A percentile compares a stretch with the other conserved stretches of the same genome.
phyloP scores from a whole-genome alignment of 2,888 invertebrate genomes.

The Leucophenga maculata region DNA sequence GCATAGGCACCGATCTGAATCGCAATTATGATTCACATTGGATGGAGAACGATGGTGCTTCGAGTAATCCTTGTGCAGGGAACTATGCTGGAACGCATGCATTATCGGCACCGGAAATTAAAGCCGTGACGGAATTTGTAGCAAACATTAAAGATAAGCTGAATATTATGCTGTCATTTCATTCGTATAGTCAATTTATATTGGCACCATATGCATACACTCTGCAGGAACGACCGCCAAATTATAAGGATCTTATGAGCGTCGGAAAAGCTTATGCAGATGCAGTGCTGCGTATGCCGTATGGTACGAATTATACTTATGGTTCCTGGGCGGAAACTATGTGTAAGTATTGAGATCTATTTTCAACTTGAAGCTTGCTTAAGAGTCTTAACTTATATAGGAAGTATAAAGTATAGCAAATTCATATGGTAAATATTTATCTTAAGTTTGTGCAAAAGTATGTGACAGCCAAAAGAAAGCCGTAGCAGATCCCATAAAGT shows the following conservation, averaged over 20 bases:
- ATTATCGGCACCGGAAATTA: conserved; percentile 75
- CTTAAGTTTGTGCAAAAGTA: too few relatives aligned
- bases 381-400: too few relatives aligned
- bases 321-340: conserved; percentile 75
- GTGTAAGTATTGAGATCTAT: conserved; percentile 71
- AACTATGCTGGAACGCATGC: conserved; percentile 74
- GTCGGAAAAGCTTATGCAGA: conserved; percentile 74
- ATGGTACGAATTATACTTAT: conserved; percentile 73
- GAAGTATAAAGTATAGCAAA: too few relatives aligned
- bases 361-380: too few relatives aligned
- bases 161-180: conserved; percentile 75
- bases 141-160: conserved; percentile 69
- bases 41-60: conserved; percentile 72
- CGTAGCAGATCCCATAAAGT: too few relatives aligned
- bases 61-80: conserved; percentile 67
- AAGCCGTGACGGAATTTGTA: conserved; percentile 72
- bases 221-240: conserved; percentile 66
- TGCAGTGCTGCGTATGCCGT: conserved; percentile 71
- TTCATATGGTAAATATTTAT: too few relatives aligned
- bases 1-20: conserved; percentile 66
- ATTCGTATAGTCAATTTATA: conserved; percentile 77
- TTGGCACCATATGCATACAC: conserved; percentile 76
- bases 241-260: conserved; percentile 71
- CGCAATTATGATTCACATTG: conserved; percentile 64
- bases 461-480: too few relatives aligned